Conservation (phyloP, 2,888 invertebrate genomes). For the Dicranocentrus wangi region DNA sequence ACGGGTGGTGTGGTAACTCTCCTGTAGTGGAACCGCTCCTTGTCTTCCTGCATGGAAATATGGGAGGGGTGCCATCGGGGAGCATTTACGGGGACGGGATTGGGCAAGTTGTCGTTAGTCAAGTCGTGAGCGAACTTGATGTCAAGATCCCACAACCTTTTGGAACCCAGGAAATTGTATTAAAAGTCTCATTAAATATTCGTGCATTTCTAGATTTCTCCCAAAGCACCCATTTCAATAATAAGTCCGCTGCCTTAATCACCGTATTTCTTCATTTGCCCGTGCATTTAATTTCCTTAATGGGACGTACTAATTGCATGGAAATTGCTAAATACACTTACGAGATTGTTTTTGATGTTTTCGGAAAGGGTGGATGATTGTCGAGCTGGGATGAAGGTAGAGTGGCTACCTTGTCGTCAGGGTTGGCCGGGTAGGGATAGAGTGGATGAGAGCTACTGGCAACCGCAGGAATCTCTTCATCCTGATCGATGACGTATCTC, state of each 20-base stretch:
- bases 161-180: too few species aligned
- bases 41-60: constrained; percentile 41
- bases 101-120: constrained; percentile 49
- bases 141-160: constrained; percentile 72
- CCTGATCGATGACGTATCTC: constrained; percentile 67
- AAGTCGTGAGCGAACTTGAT: constrained; percentile 70
- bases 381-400: constrained; percentile 24
- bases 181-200: too few species aligned
- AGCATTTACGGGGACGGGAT: constrained; percentile 63
- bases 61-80: constrained; percentile 70
- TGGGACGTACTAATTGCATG: too few species aligned
- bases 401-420: constrained; percentile 11
- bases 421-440: constrained; percentile 29
- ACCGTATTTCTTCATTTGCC: too few species aligned
- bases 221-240: too few species aligned
- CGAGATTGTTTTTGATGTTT: constrained; percentile 40
- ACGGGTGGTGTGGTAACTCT: constrained; percentile 60
- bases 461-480: constrained; percentile 45
- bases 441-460: constrained; percentile 41
- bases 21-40: constrained; percentile 40
- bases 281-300: too few species aligned
- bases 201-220: too few species aligned
- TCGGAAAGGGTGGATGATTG: constrained; percentile 44
- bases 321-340: too few species aligned
- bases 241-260: too few species aligned